Percentiles rank a stretch among this genome's conserved stretches.
Conservation (phyloP, 2,113 vertebrate genomes). For the Perognathus longimembris region DNA sequence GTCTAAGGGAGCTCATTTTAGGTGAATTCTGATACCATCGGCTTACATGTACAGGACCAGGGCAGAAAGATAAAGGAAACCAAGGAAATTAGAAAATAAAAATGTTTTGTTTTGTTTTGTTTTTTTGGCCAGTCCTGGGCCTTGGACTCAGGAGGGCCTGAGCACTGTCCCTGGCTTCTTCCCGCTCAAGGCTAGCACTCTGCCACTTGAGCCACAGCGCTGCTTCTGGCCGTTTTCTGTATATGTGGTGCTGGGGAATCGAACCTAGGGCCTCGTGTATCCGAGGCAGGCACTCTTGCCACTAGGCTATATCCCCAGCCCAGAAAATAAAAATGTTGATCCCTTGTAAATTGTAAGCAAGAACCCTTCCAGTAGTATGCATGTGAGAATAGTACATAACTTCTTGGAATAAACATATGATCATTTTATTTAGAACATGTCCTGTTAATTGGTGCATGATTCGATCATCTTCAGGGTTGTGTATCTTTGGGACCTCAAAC, state of each 20-base stretch:
- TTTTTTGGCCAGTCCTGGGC: too few species aligned
- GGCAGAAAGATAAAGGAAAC: conserved; percentile 6
- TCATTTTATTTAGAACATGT: conserved; percentile 17
- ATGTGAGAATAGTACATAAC: background rate
- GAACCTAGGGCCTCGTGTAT: too few species aligned
- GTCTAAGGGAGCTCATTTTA: conserved; percentile 3
- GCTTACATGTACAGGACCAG: background rate
- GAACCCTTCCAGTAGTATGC: background rate
- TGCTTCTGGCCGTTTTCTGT: too few species aligned
- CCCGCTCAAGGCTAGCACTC: too few species aligned
- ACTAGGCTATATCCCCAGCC: too few species aligned
- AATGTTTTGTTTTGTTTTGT: too few species aligned
- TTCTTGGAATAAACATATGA: background rate
- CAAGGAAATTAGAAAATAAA: conserved; percentile 26
- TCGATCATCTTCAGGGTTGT: background rate
- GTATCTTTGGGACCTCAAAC: background rate
- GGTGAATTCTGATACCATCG: background rate
- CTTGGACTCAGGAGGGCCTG: too few species aligned
- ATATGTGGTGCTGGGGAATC: too few species aligned
- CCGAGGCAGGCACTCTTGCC: too few species aligned
- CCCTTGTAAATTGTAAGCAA: background rate
- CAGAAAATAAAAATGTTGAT: background rate
- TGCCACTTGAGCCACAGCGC: too few species aligned
- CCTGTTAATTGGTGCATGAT: background rate
- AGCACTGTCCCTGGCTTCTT: too few species aligned